Percentiles rank a stretch among this genome's conserved stretches.
Evolutionary conservation across 2,797 vertebrate genomes (phyloP).

Genomic region (Squalus acanthias): DNA sequence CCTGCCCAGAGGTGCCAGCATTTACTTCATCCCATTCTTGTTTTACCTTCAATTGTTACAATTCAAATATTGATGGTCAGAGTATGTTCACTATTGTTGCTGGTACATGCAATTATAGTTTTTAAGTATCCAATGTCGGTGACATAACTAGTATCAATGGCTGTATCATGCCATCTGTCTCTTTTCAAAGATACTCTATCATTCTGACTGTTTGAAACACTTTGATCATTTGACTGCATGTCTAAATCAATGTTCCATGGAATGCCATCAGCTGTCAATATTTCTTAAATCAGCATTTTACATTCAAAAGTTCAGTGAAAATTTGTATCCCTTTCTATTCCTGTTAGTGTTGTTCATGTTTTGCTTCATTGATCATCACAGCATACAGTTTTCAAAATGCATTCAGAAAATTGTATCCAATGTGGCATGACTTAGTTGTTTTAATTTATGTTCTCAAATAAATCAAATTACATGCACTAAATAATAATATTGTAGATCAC

Average conservation of each 20-base stretch:
- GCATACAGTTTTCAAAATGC: background rate
- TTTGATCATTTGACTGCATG: background rate
- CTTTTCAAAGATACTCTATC: background rate
- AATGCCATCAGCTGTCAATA: background rate
- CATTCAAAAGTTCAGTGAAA: background rate
- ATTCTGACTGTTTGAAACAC: background rate
- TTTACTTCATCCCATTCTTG: background rate
- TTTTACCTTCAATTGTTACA: background rate
- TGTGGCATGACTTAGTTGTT: background rate
- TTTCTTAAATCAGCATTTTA: background rate
- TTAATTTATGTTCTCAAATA: background rate
- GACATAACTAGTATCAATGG: background rate
- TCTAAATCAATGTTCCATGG: background rate
- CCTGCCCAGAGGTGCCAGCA: background rate
- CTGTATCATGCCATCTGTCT: background rate
- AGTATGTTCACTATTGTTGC: background rate
- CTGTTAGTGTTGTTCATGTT: background rate
- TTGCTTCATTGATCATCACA: background rate
- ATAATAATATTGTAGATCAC: background rate
- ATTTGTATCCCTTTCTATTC: background rate
- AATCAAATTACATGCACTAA: background rate
- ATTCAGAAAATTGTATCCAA: background rate
- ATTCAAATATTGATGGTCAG: background rate
- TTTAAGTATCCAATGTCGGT: background rate
- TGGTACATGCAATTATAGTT: background rate